Percentiles rank a stretch among this genome's conserved stretches.
These are phyloP conservation scores for Megalops atlanticus DNA, from an alignment of 2,113 vertebrate genomes.

Conservation along the genomic window DNA sequence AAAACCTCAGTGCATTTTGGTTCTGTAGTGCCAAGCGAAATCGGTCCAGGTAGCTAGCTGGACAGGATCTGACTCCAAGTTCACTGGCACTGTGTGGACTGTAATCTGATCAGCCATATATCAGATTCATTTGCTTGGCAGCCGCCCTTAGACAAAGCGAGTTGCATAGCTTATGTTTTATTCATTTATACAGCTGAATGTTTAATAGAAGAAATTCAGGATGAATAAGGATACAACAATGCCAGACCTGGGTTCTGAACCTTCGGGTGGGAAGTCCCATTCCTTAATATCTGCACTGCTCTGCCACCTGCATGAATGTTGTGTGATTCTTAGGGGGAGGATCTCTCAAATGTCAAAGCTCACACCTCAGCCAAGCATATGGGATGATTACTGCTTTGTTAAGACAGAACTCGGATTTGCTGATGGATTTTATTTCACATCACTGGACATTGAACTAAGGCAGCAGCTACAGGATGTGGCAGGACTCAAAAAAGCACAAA, in stretches of 20 bases:
- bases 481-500: background rate
- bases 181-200: background rate
- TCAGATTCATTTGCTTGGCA: background rate
- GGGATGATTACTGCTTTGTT: too few relatives aligned
- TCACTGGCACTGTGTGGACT: background rate
- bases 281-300: background rate
- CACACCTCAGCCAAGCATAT: background rate
- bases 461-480: background rate
- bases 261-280: background rate
- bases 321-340: background rate
- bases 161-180: background rate
- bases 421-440: too few relatives aligned
- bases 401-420: too few relatives aligned
- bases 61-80: too few relatives aligned
- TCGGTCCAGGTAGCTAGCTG: background rate
- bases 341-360: background rate
- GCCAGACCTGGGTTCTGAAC: background rate
- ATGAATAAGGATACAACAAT: background rate
- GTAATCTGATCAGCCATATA: background rate
- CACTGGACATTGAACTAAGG: too few relatives aligned
- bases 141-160: background rate
- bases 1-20: background rate
- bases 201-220: background rate
- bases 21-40: background rate
- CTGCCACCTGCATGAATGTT: background rate